Evolutionary conservation across 1,140 invertebrate genomes (phyloP).

Genomic region (Bombus vancouverensis): DNA sequence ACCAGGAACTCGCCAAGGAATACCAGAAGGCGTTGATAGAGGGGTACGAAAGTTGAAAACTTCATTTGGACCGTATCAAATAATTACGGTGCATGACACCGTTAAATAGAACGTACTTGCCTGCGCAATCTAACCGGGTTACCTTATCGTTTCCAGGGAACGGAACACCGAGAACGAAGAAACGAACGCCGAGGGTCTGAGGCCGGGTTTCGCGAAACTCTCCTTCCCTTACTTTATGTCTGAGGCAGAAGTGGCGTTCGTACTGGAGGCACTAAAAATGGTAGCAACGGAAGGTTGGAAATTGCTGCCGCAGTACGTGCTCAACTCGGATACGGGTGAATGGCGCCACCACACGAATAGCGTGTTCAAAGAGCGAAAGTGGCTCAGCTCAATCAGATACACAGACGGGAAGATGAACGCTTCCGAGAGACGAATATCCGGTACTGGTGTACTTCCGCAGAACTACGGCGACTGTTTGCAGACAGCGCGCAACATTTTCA

Average conservation of each 20-base stretch:
- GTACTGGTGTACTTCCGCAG: conserved; percentile 87
- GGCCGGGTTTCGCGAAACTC: conserved; percentile 93
- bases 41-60: conserved; percentile 81
- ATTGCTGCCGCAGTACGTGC: conserved; percentile 92
- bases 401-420: conserved; percentile 89
- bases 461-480: conserved; percentile 90
- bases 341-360: conserved; percentile 93
- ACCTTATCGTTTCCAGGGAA: conserved; percentile 55
- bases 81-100: too few relatives aligned
- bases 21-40: conserved; percentile 91
- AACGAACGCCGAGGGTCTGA: conserved; percentile 87
- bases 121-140: not conserved
- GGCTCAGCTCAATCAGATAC: conserved; percentile 91
- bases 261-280: conserved; percentile 93
- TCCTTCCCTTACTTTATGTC: conserved; percentile 94
- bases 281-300: conserved; percentile 95
- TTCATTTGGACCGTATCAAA: not conserved
- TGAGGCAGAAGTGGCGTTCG: conserved; percentile 90
- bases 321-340: conserved; percentile 94
- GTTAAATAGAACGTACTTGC: too few relatives aligned
- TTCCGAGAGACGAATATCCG: conserved; percentile 87
- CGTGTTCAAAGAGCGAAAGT: conserved; percentile 91
- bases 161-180: conserved; percentile 65
- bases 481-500: conserved; percentile 90
- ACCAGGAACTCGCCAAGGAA: conserved; percentile 87